Evolutionary conservation across 2,888 invertebrate genomes (phyloP).

Genomic region (Eupithecia centaureata): DNA sequence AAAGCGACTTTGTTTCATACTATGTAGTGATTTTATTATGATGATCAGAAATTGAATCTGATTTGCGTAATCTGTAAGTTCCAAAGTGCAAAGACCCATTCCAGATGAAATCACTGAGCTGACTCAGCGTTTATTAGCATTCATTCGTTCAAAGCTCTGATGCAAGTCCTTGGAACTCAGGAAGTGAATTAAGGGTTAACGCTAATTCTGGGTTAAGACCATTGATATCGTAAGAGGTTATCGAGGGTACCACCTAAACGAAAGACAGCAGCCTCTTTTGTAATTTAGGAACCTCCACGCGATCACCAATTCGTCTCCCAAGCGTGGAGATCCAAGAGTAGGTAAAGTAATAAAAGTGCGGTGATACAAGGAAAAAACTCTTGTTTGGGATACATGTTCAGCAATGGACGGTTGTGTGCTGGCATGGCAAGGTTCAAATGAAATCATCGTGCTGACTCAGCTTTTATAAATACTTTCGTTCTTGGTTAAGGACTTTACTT

Average conservation of each 20-base stretch:
- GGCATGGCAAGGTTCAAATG: background rate
- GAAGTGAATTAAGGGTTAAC: too few relatives aligned
- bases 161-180: too few relatives aligned
- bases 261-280: too few relatives aligned
- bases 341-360: too few relatives aligned
- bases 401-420: background rate
- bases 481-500: conserved; percentile 22
- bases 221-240: too few relatives aligned
- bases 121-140: background rate
- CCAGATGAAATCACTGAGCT: background rate
- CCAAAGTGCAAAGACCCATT: conserved; percentile 1
- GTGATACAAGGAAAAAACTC: background rate
- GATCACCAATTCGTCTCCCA: background rate
- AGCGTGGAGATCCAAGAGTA: background rate
- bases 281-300: too few relatives aligned
- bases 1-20: too few relatives aligned
- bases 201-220: too few relatives aligned
- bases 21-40: conserved; percentile 6
- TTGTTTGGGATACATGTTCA: background rate
- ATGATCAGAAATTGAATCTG: conserved; percentile 5
- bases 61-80: conserved; percentile 1
- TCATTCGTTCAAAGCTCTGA: background rate
- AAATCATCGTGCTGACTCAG: conserved; percentile 22
- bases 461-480: conserved; percentile 19
- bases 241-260: too few relatives aligned